phyloP scores from a whole-genome alignment of 2,797 vertebrate species.

The Karalla daura region DNA sequence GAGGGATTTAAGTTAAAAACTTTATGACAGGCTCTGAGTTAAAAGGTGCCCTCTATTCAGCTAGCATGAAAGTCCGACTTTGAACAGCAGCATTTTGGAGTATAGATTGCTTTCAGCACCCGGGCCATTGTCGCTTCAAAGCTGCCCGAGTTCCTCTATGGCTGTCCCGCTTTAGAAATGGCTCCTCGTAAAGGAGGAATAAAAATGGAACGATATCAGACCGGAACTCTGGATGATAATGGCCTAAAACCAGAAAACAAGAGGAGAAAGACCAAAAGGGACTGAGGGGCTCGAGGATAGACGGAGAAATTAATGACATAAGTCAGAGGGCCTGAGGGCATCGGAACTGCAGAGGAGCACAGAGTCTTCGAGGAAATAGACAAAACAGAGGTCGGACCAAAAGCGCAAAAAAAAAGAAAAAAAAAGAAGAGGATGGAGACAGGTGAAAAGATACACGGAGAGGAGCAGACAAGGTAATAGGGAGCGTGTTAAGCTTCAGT shows the following conservation, averaged over 20 bases:
- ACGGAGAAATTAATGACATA: slow-evolving; percentile 29
- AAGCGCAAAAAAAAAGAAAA: slow-evolving; percentile 2
- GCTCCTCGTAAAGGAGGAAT: slow-evolving; percentile 58
- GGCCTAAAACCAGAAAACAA: slow-evolving; percentile 42
- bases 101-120: slow-evolving; percentile 63
- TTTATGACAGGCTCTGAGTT: slow-evolving; percentile 65
- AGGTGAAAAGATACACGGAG: slow-evolving; percentile 34
- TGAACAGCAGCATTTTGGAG: slow-evolving; percentile 72
- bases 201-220: slow-evolving; percentile 54
- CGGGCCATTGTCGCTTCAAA: slow-evolving; percentile 77
- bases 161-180: slow-evolving; percentile 52
- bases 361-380: slow-evolving; percentile 12
- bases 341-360: slow-evolving; percentile 26
- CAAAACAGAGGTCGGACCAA: slow-evolving; percentile 18
- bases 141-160: slow-evolving; percentile 49
- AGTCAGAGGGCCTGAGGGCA: slow-evolving; percentile 27
- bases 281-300: background rate
- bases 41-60: slow-evolving; percentile 70
- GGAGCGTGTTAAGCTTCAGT: slow-evolving; percentile 34
- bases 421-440: slow-evolving; percentile 20
- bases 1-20: slow-evolving; percentile 58
- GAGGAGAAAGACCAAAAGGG: slow-evolving; percentile 25
- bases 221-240: slow-evolving; percentile 38
- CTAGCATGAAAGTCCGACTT: slow-evolving; percentile 71
- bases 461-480: slow-evolving; percentile 33